These are phyloP conservation scores for Bufo bufo DNA, from an alignment of 2,113 vertebrate genomes.

Conservation along the genomic window DNA sequence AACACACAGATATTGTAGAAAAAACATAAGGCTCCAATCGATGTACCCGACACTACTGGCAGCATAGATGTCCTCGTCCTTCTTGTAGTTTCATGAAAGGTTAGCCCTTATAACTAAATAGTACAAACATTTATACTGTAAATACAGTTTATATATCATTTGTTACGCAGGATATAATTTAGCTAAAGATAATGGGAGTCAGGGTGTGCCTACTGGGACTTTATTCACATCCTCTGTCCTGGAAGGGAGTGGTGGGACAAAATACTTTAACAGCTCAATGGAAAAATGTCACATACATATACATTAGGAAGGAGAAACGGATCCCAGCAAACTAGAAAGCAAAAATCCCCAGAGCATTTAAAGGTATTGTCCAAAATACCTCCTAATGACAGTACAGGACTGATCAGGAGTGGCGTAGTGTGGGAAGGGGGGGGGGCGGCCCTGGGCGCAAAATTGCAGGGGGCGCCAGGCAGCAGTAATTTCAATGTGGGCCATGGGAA, in stretches of 20 bases:
- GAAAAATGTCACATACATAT: not conserved
- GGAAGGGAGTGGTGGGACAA: constrained; percentile 75
- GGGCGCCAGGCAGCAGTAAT: too few species aligned
- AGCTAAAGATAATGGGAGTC: constrained; percentile 1
- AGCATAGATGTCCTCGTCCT: not conserved
- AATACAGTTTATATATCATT: not conserved
- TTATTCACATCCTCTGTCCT: constrained; percentile 54
- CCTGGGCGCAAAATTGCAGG: too few species aligned
- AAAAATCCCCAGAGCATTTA: not conserved
- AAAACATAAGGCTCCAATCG: too few species aligned
- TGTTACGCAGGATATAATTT: not conserved
- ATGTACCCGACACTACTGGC: too few species aligned
- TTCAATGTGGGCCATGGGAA: too few species aligned
- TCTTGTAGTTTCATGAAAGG: not conserved
- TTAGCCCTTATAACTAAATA: not conserved
- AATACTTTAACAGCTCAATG: constrained; percentile 64
- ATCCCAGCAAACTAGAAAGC: not conserved
- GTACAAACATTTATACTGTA: not conserved
- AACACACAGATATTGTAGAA: too few species aligned
- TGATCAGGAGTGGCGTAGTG: not conserved
- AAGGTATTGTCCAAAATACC: not conserved
- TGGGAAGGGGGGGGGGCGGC: too few species aligned
- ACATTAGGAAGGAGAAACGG: not conserved
- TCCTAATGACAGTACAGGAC: not conserved
- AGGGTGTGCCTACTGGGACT: constrained; percentile 28